A percentile compares a stretch with the other conserved stretches of the same genome.
phyloP scores from a whole-genome alignment of 2,113 vertebrate genomes.

The Archilochus colubris region DNA sequence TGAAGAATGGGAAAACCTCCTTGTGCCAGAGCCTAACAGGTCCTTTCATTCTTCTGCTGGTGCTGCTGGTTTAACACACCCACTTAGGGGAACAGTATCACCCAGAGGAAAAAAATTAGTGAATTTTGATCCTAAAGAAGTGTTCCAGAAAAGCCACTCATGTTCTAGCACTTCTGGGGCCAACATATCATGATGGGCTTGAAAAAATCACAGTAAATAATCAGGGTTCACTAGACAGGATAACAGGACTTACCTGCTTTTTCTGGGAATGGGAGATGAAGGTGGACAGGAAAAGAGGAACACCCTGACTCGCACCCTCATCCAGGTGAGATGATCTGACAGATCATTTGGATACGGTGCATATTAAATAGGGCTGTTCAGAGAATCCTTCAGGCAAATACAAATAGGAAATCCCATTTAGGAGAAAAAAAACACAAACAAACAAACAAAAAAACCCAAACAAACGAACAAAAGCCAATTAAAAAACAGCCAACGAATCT shows the following conservation, averaged over 20 bases:
- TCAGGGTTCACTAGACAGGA: conserved; percentile 13
- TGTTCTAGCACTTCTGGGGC: neutral
- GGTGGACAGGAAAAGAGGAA: conserved; percentile 37
- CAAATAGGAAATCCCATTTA: neutral
- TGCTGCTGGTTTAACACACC: conserved; percentile 15
- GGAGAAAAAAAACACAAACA: neutral
- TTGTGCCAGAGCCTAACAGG: neutral
- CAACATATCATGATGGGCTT: neutral
- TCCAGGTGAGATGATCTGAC: neutral
- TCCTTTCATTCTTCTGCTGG: conserved; percentile 1
- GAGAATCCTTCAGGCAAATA: neutral
- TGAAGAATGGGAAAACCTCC: neutral
- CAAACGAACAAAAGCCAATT: too few relatives aligned
- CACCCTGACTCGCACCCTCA: neutral
- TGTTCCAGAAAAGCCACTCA: conserved; percentile 1
- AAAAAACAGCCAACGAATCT: too few relatives aligned
- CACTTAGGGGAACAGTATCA: neutral
- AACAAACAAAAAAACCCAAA: neutral
- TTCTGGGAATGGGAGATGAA: neutral
- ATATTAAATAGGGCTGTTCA: neutral
- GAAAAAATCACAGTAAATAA: neutral
- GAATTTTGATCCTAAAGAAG: neutral
- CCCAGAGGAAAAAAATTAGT: neutral
- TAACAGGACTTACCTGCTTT: conserved; percentile 58
- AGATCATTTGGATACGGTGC: neutral